These are phyloP conservation scores for Podargus strigoides DNA, from an alignment of 2,797 vertebrate genomes.

Conservation along the genomic window DNA sequence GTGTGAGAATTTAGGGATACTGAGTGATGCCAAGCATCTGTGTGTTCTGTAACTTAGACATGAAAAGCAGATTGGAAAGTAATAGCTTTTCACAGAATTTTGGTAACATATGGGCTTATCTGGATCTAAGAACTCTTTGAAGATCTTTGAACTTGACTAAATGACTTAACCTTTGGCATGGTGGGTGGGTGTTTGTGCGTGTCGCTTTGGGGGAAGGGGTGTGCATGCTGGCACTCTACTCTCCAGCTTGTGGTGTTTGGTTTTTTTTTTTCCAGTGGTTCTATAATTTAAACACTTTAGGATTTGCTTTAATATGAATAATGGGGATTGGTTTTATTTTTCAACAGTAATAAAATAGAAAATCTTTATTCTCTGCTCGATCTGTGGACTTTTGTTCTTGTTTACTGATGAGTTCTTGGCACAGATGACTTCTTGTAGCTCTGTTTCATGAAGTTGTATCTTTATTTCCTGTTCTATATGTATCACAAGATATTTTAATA, in stretches of 20 bases:
- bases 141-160: slow-evolving; percentile 95
- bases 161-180: slow-evolving; percentile 91
- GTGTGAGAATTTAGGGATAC: slow-evolving; percentile 82
- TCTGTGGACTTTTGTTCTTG: not conserved
- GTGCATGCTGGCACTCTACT: slow-evolving; percentile 26
- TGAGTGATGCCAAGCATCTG: slow-evolving; percentile 88
- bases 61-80: slow-evolving; percentile 79
- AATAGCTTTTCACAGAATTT: slow-evolving; percentile 81
- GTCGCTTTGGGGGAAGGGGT: slow-evolving; percentile 3
- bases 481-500: not conserved
- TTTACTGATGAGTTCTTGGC: not conserved
- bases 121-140: slow-evolving; percentile 91
- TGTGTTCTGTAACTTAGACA: slow-evolving; percentile 74
- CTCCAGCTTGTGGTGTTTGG: not conserved
- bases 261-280: not conserved
- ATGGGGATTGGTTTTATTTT: not conserved
- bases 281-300: not conserved
- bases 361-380: not conserved
- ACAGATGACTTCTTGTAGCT: not conserved
- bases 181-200: slow-evolving; percentile 73
- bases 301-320: slow-evolving; percentile 3
- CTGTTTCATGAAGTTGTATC: not conserved
- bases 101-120: slow-evolving; percentile 88
- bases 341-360: not conserved
- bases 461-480: not conserved